Conservation (phyloP, 2,113 vertebrate genomes). For the Empidonax alnorum region DNA sequence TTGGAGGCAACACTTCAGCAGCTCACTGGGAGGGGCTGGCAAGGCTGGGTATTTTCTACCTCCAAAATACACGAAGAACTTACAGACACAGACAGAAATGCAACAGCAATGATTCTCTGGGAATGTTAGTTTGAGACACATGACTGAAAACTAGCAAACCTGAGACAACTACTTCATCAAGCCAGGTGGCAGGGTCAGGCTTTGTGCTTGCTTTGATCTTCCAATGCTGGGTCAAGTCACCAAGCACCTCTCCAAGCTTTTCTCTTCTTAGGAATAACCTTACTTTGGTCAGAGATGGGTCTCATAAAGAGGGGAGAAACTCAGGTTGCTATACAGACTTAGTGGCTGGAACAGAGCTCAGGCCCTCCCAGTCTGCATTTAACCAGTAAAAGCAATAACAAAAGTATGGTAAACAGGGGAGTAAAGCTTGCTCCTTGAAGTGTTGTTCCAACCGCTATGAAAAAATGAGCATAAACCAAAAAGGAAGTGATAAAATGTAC, state of each 20-base stretch:
- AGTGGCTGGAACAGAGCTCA: background rate
- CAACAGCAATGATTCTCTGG: background rate
- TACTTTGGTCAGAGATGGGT: background rate
- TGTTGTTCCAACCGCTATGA: background rate
- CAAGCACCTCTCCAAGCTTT: background rate
- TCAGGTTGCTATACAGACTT: background rate
- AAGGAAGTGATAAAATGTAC: background rate
- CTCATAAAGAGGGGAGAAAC: rapidly evolving
- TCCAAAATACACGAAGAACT: background rate
- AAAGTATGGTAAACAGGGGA: background rate
- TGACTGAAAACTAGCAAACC: background rate
- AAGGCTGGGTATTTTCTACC: background rate
- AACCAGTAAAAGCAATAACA: background rate
- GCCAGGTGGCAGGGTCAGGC: background rate
- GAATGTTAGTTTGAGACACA: background rate
- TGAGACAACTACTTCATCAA: background rate
- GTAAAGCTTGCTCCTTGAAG: background rate
- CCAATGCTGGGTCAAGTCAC: background rate
- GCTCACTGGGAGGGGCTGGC: background rate
- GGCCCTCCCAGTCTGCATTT: background rate
- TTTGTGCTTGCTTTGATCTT: background rate
- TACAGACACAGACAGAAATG: background rate
- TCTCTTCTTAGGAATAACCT: background rate
- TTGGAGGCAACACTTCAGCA: background rate
- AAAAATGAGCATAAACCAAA: background rate